Percentiles rank a stretch among this genome's conserved stretches.
These are phyloP conservation scores for Megamerina dolium DNA, from an alignment of 2,888 invertebrate genomes.

Conservation along the genomic window DNA sequence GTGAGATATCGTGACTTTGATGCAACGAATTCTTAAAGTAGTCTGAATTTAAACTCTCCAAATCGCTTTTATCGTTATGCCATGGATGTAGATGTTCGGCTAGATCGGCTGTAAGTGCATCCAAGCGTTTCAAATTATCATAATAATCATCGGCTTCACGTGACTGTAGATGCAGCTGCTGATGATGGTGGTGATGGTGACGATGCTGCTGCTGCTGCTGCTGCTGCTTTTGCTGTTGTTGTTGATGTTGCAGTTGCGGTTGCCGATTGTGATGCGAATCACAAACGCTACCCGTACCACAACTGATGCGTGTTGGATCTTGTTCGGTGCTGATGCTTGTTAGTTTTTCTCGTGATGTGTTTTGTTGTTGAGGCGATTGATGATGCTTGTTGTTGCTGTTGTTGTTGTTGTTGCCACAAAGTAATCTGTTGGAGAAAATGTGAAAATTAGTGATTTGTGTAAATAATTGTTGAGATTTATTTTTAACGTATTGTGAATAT, in stretches of 20 bases:
- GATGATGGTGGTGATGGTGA: conserved; percentile 1
- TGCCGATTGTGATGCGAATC: conserved; percentile 36
- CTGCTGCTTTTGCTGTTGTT: conserved; percentile 17
- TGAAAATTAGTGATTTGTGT: conserved; percentile 18
- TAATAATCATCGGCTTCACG: conserved; percentile 47
- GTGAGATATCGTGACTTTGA: conserved; percentile 34
- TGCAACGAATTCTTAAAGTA: conserved; percentile 49
- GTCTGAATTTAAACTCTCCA: conserved; percentile 49
- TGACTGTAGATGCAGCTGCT: conserved; percentile 15
- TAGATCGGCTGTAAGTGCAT: conserved; percentile 36
- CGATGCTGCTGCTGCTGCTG: neutral
- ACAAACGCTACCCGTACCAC: conserved; percentile 18
- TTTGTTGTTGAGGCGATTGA: conserved; percentile 21
- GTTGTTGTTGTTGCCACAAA: conserved; percentile 26
- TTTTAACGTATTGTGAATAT: too few relatives aligned
- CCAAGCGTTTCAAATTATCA: conserved; percentile 47
- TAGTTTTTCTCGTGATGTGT: conserved; percentile 19
- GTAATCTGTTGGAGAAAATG: conserved; percentile 26
- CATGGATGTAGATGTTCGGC: conserved; percentile 42
- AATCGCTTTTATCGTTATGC: conserved; percentile 50
- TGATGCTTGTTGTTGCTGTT: conserved; percentile 16
- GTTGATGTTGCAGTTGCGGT: conserved; percentile 23
- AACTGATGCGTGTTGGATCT: conserved; percentile 5
- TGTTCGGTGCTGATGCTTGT: conserved; percentile 18
- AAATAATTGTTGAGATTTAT: too few relatives aligned